These are phyloP conservation scores for Astyanax mexicanus DNA, from an alignment of 2,797 vertebrate species.

Conservation along the genomic window DNA sequence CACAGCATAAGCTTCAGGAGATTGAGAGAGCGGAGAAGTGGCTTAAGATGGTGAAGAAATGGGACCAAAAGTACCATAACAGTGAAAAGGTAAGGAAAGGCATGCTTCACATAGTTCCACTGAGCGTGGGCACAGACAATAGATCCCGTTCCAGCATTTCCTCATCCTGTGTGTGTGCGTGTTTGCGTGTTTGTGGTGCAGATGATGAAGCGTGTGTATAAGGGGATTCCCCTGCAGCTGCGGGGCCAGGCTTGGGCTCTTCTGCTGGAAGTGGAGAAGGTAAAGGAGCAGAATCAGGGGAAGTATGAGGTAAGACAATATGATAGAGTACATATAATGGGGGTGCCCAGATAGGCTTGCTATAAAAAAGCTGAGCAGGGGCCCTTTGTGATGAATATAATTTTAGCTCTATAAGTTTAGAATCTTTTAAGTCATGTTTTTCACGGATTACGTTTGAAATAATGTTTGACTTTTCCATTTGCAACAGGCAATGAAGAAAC, in stretches of 20 bases:
- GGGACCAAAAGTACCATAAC: slow-evolving; percentile 87
- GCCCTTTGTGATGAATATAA: not conserved
- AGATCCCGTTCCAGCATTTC: slow-evolving; percentile 49
- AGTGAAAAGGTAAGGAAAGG: slow-evolving; percentile 81
- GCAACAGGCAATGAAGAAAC: slow-evolving; percentile 89
- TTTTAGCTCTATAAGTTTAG: too few species aligned
- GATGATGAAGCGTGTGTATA: slow-evolving; percentile 85
- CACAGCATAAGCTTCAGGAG: slow-evolving; percentile 87
- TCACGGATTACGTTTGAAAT: not conserved
- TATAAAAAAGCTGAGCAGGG: not conserved
- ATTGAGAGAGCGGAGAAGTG: slow-evolving; percentile 87
- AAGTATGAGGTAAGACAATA: slow-evolving; percentile 83
- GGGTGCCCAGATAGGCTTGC: not conserved
- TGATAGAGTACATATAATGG: not conserved
- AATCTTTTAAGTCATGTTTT: not conserved
- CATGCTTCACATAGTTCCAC: not conserved
- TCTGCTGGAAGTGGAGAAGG: slow-evolving; percentile 82
- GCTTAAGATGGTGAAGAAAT: slow-evolving; percentile 92
- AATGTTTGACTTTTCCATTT: slow-evolving; percentile 20
- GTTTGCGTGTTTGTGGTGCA: slow-evolving; percentile 56
- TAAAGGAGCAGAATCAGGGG: slow-evolving; percentile 82
- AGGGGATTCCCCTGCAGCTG: slow-evolving; percentile 87
- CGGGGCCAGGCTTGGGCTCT: slow-evolving; percentile 86
- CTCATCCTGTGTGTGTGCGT: slow-evolving; percentile 34
- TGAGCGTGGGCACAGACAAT: slow-evolving; percentile 14